Evolutionary conservation across 2,888 invertebrate genomes (phyloP), one percentile per base, ranked within the genome.

Genomic region (Blera fallax): DNA sequence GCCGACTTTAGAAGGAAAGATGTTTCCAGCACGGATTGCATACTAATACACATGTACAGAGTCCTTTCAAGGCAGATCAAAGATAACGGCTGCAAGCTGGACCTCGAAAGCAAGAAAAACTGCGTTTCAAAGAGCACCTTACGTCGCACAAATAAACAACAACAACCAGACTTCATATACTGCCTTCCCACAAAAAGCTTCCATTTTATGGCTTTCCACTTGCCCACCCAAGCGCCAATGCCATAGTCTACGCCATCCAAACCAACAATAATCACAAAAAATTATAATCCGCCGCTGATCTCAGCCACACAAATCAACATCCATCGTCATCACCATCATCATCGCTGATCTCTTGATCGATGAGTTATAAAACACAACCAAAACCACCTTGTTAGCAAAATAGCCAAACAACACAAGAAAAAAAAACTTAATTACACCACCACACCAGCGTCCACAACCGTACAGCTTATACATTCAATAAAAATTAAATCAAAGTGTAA

Each of bases 401-500:
- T n/a, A 40, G 60, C 18, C 62, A 62, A 52, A 70, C 27, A 78
- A 56, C 29, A 70, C 7, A 40, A 18, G 60, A 64, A 64, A 56
- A 8, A 11, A 76, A 81, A 64, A 78, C 32, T 64, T 72, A 69
- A 73, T 74, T 62, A 69, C 29, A 58, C 43, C 40, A 67, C 62
- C 52, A 69, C 54, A 60, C 32, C 29, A 58, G 45, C 43, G 50
- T 45, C 45, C 58, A 29, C 40, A 40, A 16, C 43, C 60, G 40
- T 45, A 54, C 11, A 21, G 24, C 24, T 56, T 52, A 73, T 48
- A 69, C 40, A 56, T 74, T 67, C 65, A 79, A 54, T 74, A 50
- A 27, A 69, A 70, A 84, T 70, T 74, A 69, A 73, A 84, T 80
- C 73, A 80, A 73, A 70, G 32, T 64, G 65, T 54, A 76, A 81